These are phyloP conservation scores for Spinus olivaceus DNA, from an alignment of 2,797 vertebrate genomes.

Conservation along the genomic window DNA sequence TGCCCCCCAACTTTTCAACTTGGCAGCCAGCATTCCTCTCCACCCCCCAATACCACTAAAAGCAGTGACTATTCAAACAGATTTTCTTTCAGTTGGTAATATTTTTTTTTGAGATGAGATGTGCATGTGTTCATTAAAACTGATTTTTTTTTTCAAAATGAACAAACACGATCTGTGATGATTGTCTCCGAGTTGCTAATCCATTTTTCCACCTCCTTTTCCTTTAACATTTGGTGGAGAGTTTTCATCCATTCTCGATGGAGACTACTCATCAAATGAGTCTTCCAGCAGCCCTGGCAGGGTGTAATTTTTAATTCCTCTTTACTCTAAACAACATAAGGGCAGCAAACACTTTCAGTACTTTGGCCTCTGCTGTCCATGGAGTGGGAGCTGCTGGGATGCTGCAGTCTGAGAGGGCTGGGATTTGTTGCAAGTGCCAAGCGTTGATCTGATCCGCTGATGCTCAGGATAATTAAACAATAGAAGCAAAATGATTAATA, in stretches of 20 bases:
- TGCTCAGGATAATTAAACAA: conserved; percentile 35
- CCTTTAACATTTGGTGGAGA: background rate
- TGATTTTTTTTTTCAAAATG: background rate
- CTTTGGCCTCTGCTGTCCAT: background rate
- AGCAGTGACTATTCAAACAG: background rate
- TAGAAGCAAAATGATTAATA: background rate
- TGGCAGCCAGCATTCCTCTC: background rate
- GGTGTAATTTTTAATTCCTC: background rate
- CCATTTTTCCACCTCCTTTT: background rate
- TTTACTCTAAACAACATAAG: background rate
- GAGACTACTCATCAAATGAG: background rate
- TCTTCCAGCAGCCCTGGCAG: background rate
- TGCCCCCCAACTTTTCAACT: background rate
- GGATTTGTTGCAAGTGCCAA: background rate
- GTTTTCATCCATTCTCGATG: background rate
- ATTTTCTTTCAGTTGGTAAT: background rate
- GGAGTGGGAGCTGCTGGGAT: background rate
- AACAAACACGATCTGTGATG: background rate
- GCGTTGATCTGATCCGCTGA: background rate
- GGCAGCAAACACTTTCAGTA: background rate
- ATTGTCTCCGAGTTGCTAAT: background rate
- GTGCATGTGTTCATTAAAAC: background rate
- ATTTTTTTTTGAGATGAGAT: background rate
- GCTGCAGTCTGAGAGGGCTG: background rate
- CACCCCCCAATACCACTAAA: background rate